phyloP scores from a whole-genome alignment of 2,113 vertebrate genomes.

The Erythrolamprus reginae region DNA sequence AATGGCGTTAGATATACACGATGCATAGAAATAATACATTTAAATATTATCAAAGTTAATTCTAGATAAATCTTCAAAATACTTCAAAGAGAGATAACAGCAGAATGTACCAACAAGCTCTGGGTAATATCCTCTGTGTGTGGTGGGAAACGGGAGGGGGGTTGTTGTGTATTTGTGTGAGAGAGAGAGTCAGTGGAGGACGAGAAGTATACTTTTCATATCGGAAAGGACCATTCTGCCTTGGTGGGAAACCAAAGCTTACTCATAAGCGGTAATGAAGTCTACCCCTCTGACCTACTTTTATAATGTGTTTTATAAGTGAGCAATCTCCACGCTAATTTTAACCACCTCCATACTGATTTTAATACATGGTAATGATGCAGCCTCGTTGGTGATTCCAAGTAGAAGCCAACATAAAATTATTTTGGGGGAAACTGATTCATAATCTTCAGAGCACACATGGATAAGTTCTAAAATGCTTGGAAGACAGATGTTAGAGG shows the following conservation, averaged over 20 bases:
- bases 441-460: not conserved
- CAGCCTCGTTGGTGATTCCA: not conserved
- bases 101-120: conserved; percentile 33
- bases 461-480: too few relatives aligned
- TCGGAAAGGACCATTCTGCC: not conserved
- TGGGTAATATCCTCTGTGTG: not conserved
- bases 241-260: not conserved
- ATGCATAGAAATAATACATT: conserved; percentile 62
- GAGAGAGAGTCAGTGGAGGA: not conserved
- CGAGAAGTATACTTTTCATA: not conserved
- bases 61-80: conserved; percentile 52
- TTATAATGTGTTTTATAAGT: not conserved
- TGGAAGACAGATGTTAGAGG: not conserved
- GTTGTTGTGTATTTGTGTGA: conserved; percentile 5
- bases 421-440: not conserved
- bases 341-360: not conserved
- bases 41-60: conserved; percentile 56
- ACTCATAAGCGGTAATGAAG: not conserved
- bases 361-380: not conserved
- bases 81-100: conserved; percentile 45
- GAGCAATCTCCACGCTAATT: not conserved
- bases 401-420: not conserved
- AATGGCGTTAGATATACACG: conserved; percentile 50
- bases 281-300: not conserved
- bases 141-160: too few relatives aligned